Evolutionary conservation across 2,888 invertebrate genomes (phyloP).

Genomic region (Lumbricus terrestris): DNA sequence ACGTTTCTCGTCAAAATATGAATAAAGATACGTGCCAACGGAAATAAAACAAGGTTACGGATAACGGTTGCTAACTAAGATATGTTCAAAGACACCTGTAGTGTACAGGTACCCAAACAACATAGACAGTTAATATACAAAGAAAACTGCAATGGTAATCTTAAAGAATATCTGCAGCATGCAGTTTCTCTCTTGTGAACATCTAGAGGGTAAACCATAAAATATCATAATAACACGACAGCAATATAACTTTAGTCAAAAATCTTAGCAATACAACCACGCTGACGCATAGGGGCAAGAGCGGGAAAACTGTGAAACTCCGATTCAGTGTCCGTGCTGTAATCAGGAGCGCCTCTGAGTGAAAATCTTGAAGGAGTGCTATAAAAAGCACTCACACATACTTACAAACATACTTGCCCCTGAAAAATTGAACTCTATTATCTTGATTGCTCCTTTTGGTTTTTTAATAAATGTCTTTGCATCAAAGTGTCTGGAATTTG

Average conservation of each 20-base stretch:
- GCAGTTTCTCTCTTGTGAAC: not conserved
- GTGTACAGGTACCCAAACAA: not conserved
- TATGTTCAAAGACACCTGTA: not conserved
- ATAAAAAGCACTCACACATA: too few relatives aligned
- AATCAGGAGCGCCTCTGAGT: too few relatives aligned
- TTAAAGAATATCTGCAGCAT: not conserved
- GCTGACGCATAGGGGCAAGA: too few relatives aligned
- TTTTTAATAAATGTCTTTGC: too few relatives aligned
- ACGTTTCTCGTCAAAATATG: not conserved
- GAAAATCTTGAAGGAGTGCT: too few relatives aligned
- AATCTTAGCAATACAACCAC: too few relatives aligned
- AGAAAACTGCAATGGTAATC: not conserved
- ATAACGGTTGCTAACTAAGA: not conserved
- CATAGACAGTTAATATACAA: not conserved
- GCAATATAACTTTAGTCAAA: not conserved
- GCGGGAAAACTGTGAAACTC: too few relatives aligned
- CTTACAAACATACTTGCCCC: too few relatives aligned
- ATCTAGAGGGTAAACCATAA: not conserved
- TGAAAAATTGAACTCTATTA: too few relatives aligned
- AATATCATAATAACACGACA: not conserved
- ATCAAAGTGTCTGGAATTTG: too few relatives aligned
- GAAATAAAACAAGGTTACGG: not conserved
- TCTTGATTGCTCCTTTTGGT: too few relatives aligned
- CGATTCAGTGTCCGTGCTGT: too few relatives aligned
- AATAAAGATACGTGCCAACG: not conserved